Evolutionary conservation across 2,888 invertebrate species (phyloP).

Genomic region (Lithophane ornitopus): DNA sequence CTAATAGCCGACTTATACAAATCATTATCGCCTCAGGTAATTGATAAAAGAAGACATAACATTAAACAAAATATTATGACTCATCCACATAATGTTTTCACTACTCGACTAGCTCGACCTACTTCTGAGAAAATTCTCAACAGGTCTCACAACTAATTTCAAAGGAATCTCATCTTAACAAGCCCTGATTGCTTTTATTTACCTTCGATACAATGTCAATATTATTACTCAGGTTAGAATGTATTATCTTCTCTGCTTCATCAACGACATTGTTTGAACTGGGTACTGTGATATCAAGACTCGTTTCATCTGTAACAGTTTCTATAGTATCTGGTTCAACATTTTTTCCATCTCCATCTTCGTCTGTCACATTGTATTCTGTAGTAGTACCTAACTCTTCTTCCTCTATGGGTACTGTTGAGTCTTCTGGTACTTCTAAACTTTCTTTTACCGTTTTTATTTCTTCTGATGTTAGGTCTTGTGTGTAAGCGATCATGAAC

Average conservation of each 20-base stretch:
- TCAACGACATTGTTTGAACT: slow-evolving; percentile 75
- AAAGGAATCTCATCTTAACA: neutral
- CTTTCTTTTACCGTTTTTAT: slow-evolving; percentile 44
- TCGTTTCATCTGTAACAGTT: slow-evolving; percentile 52
- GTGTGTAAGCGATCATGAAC: slow-evolving; percentile 41
- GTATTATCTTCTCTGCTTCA: slow-evolving; percentile 53
- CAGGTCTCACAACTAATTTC: neutral
- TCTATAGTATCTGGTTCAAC: slow-evolving; percentile 48
- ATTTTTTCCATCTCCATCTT: slow-evolving; percentile 1
- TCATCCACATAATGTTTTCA: slow-evolving; percentile 10
- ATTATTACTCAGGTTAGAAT: slow-evolving; percentile 63
- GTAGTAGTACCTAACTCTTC: slow-evolving; percentile 58
- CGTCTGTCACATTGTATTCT: slow-evolving; percentile 25
- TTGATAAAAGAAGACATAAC: neutral
- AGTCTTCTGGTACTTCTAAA: slow-evolving; percentile 47
- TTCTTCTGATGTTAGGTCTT: slow-evolving; percentile 56
- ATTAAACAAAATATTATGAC: slow-evolving; percentile 17
- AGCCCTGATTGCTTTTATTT: slow-evolving; percentile 20
- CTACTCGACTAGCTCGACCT: neutral
- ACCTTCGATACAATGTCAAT: slow-evolving; percentile 65
- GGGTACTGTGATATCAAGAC: slow-evolving; percentile 56
- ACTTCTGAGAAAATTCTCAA: slow-evolving; percentile 22
- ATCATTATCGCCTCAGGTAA: neutral
- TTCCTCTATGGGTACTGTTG: slow-evolving; percentile 48
- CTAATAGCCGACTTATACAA: neutral